Evolutionary conservation across 2,888 invertebrate genomes (phyloP).

Genomic region (Gymnosoma rotundatum): DNA sequence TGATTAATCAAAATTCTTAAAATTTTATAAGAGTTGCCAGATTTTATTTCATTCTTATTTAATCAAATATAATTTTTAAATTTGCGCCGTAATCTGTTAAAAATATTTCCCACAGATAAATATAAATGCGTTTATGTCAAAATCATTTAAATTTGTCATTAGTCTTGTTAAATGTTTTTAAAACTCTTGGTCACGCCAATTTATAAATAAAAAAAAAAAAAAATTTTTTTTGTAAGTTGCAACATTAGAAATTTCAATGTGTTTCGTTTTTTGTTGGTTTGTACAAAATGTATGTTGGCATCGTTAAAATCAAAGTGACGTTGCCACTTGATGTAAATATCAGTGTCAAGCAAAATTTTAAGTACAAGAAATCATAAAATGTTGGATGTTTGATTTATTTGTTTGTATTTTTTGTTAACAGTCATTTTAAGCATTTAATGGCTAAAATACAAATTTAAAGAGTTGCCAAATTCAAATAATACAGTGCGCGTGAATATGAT

Average conservation of each 20-base stretch:
- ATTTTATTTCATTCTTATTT: too few relatives aligned
- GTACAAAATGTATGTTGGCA: constrained; percentile 6
- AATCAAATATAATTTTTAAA: too few relatives aligned
- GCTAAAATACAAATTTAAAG: constrained; percentile 1
- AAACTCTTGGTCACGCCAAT: background rate
- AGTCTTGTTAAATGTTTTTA: constrained; percentile 33
- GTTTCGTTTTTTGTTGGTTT: too few relatives aligned
- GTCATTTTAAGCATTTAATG: background rate
- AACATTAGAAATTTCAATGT: too few relatives aligned
- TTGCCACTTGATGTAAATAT: constrained; percentile 67
- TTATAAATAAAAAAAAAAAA: constrained; percentile 8
- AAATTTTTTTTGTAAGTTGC: too few relatives aligned
- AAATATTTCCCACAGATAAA: constrained; percentile 9
- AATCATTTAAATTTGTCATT: constrained; percentile 45
- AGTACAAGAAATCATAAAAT: constrained; percentile 27
- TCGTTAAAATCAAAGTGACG: constrained; percentile 55
- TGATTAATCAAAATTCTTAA: too few relatives aligned
- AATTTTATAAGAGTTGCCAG: too few relatives aligned
- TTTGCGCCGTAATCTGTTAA: background rate
- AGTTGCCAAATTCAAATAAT: constrained; percentile 44
- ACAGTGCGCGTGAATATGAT: background rate
- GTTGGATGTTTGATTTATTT: constrained; percentile 18
- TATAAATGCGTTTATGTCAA: constrained; percentile 8
- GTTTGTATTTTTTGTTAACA: background rate
- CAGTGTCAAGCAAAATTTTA: constrained; percentile 66